Evolutionary conservation across 2,888 invertebrate genomes (phyloP), one percentile per base, ranked within the genome.

Genomic region (Trichopoda pennipes): DNA sequence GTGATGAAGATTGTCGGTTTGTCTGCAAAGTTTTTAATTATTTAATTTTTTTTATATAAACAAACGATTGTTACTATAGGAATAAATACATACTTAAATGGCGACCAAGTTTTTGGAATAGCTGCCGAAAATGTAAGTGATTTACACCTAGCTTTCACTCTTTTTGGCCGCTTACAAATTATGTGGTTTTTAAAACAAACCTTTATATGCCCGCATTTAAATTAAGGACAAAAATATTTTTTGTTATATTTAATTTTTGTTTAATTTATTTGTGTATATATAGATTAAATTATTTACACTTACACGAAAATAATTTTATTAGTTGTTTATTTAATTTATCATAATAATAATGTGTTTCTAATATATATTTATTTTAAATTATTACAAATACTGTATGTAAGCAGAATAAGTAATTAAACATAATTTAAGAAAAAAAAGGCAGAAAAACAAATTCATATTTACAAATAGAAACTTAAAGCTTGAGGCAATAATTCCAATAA

Each of bases 201-300:
- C 6, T 28, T 28, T 6, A 28, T 4, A 28, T 28, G 8, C 8
- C 8, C 8, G 28, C 4, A 28, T 28, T 28, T 28, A 6, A 12
- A 12, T 38, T n/a, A 2, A 49, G 9, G 10, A 14, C 9, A 47
- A 6, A 47, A 8, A 17, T 2, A 19, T 3, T 44, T 7, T 49
- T 17, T 17, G 8, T 2, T 17, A 49, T 49, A 17, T 49, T 17
- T 17, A 19, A n/a, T n/a, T 49, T 17, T 49, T 17, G 9, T 64
- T 35, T 64, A 56, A 28, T 72, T 70, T 70, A 56, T 75, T 64
- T 73, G 63, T 66, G 17, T 69, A 32, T 76, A 72, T 55, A 21
- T 53, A 49, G 60, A 47, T 66, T 78, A 70, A 70, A 66, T 75
- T 82, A 82, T 82, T 75, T 82, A 82, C 82, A 82, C 70, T 79